Base-by-base conservation (phyloP, 1,140 invertebrate genomes). In the Apis cerana region DNA sequence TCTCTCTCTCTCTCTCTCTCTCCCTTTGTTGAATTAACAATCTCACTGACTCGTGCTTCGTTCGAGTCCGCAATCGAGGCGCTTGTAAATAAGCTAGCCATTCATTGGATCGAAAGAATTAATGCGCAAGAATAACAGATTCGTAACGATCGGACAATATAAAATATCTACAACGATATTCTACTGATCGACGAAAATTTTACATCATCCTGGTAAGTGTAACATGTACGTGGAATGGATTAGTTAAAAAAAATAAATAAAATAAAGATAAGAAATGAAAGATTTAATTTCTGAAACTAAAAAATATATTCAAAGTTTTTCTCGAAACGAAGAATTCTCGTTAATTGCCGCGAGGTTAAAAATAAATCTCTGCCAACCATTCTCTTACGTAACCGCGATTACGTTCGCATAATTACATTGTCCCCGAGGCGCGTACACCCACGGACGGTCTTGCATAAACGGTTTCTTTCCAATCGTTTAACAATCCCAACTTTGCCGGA, bases 1-100 rank as follows among this genome's bases (percentile, higher is more conserved):
- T 43, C 5, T 43, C 33, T 58, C 58, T 7, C 33, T 33, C 33
- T 33, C 2, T 33, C 27, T 27, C 27, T 27, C 27, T 27, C 27
- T 33, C 3, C 0, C 2, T 33, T 33, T 33, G 62, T 58, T 56
- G 65, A 74, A 82, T 85, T 69, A 81, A 85, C 54, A 52, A 52
- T 21, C n/a, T 43, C 4, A 0, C 64, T 64, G 82, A 64, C 69
- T 56, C n/a, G 56, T 33, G 58, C 83, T 19, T 52, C 43, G 21
- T 11, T 33, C 13, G 52, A 80, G 68, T 1, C 43, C 43, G 62
- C 67, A 59, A 85, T 83, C 70, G 75, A 52, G 50, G 65, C 62
- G 48, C 56, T 62, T 74, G 59, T 52, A 83, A 88, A 81, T 84
- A 74, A 89, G 67, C 80, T 61, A 48, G 59, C 61, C 48, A 50